Conservation (phyloP, 2,113 vertebrate species). For the Xenopus borealis region DNA sequence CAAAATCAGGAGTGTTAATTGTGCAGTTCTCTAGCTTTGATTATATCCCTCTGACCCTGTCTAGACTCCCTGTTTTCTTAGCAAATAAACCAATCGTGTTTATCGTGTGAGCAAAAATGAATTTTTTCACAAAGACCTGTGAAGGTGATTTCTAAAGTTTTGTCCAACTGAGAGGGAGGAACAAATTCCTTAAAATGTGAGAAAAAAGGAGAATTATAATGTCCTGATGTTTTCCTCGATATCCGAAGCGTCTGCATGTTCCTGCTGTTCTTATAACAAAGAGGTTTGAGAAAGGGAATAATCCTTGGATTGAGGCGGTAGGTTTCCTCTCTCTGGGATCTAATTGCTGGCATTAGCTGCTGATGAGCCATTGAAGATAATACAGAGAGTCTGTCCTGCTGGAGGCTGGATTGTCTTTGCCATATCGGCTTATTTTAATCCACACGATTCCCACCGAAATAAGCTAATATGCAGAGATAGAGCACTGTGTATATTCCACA, state of each 20-base stretch:
- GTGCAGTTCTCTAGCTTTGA: too few relatives aligned
- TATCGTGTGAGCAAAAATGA: too few relatives aligned
- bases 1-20: too few relatives aligned
- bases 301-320: constrained; percentile 41
- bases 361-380: constrained; percentile 41
- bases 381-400: constrained; percentile 25
- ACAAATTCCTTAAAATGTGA: not conserved
- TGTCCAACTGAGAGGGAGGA: constrained; percentile 12
- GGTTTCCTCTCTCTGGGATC: constrained; percentile 41
- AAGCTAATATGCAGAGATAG: constrained; percentile 14
- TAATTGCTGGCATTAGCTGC: constrained; percentile 43
- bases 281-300: constrained; percentile 33
- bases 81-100: too few relatives aligned
- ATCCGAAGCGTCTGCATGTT: constrained; percentile 5
- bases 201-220: constrained; percentile 42
- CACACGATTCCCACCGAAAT: constrained; percentile 26
- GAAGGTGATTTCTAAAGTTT: constrained; percentile 34
- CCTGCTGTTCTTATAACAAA: constrained; percentile 38
- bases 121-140: constrained; percentile 2
- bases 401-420: constrained; percentile 17
- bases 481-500: constrained; percentile 5
- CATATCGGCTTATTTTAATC: constrained; percentile 35
- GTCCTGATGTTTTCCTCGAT: constrained; percentile 34
- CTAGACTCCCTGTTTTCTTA: too few relatives aligned
- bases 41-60: too few relatives aligned